phyloP scores from a whole-genome alignment of 2,888 invertebrate genomes.

The Myopa testacea region DNA sequence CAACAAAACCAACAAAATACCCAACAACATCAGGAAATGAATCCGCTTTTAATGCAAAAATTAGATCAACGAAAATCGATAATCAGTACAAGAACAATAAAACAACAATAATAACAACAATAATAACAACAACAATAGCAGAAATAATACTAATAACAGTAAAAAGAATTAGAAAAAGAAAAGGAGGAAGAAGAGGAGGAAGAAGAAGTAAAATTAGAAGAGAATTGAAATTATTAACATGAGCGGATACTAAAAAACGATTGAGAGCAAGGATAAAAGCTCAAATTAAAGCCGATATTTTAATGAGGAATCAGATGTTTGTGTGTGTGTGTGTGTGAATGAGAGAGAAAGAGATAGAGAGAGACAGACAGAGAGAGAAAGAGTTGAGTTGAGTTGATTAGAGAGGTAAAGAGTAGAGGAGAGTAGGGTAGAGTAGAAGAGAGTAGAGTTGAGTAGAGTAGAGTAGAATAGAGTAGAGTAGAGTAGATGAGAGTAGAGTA shows the following conservation, averaged over 20 bases:
- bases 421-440: too few relatives aligned
- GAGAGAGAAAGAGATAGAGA: not conserved
- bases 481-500: too few relatives aligned
- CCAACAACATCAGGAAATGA: not conserved
- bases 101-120: conserved; percentile 1
- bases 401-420: too few relatives aligned
- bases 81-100: not conserved
- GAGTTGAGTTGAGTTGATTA: not conserved
- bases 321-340: not conserved
- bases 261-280: conserved; percentile 18
- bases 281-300: not conserved
- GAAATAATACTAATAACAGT: conserved; percentile 1
- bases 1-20: not conserved
- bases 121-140: too few relatives aligned
- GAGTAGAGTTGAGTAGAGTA: too few relatives aligned
- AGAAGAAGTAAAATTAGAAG: not conserved
- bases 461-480: too few relatives aligned
- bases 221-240: not conserved
- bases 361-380: not conserved
- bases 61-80: not conserved
- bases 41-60: not conserved
- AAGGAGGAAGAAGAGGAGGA: not conserved
- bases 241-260: not conserved
- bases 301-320: not conserved
- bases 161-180: too few relatives aligned